Percentiles rank a stretch among this genome's conserved stretches.
These are phyloP conservation scores for Drosophila infuscata DNA, from an alignment of 2,888 invertebrate species.

Conservation along the genomic window DNA sequence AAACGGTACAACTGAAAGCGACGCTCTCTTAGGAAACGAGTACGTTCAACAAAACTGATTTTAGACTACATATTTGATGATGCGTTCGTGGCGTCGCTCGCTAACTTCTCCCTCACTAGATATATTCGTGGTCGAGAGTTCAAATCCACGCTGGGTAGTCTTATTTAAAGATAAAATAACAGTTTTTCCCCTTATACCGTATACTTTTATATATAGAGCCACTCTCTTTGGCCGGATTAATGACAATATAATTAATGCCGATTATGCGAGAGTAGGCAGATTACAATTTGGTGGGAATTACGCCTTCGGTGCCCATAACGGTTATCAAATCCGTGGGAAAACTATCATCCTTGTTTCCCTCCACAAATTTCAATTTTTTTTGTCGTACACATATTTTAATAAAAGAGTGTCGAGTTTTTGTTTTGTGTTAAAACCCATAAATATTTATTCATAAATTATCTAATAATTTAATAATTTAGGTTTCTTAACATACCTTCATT, in stretches of 20 bases:
- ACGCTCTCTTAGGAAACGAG: not conserved
- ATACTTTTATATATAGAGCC: slow-evolving; percentile 45
- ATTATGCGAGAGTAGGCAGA: slow-evolving; percentile 81
- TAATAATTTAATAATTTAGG: slow-evolving; percentile 49
- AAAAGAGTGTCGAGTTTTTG: not conserved
- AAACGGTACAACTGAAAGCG: not conserved
- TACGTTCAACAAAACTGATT: slow-evolving; percentile 14
- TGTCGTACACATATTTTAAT: not conserved
- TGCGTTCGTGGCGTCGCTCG: slow-evolving; percentile 26
- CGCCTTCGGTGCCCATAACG: slow-evolving; percentile 83
- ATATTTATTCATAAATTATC: slow-evolving; percentile 73
- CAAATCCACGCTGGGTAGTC: not conserved
- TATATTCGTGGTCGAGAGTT: slow-evolving; percentile 3
- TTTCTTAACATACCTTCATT: slow-evolving; percentile 35
- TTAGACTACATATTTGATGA: fast-evolving
- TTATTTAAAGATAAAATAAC: not conserved
- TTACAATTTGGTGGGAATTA: slow-evolving; percentile 73
- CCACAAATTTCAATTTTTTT: slow-evolving; percentile 63
- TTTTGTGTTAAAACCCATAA: slow-evolving; percentile 74
- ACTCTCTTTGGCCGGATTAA: slow-evolving; percentile 82
- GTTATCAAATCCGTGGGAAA: slow-evolving; percentile 82
- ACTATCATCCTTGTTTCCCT: slow-evolving; percentile 83
- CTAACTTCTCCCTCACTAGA: not conserved
- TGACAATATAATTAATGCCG: slow-evolving; percentile 72
- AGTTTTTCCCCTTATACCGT: not conserved